Conservation (phyloP, 2,888 invertebrate genomes). For the Rhaphigaster nebulosa region DNA sequence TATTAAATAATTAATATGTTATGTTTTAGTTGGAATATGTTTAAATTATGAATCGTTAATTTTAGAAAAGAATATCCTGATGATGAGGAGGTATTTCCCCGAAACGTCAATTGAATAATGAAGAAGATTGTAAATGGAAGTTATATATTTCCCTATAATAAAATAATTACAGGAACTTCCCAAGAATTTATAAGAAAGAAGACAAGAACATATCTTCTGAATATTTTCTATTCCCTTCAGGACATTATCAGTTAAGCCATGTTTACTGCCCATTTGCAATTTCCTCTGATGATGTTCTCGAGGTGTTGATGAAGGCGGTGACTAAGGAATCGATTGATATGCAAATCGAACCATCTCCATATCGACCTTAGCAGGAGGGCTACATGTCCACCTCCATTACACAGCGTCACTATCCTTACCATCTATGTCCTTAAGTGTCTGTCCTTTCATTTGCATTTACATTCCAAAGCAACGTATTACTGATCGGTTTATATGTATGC, state of each 20-base stretch:
- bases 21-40: no score
- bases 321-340: neutral
- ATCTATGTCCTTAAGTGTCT: neutral
- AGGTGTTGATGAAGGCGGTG: neutral
- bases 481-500: no score
- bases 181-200: no score
- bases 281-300: neutral
- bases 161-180: no score
- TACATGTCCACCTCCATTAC: neutral
- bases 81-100: no score
- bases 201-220: neutral
- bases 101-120: no score
- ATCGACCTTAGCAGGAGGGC: neutral
- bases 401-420: neutral
- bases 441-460: neutral
- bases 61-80: no score
- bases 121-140: no score
- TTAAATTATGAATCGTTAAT: no score
- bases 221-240: neutral
- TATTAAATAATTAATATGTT: no score
- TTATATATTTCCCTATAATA: no score
- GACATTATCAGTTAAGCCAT: neutral
- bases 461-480: no score
- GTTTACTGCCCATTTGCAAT: neutral
- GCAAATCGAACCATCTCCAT: constrained; percentile 7